A percentile compares a stretch with the other conserved stretches of the same genome.
These are phyloP conservation scores for Cyprinodon variegatus DNA, from an alignment of 2,113 vertebrate genomes.

Conservation along the genomic window DNA sequence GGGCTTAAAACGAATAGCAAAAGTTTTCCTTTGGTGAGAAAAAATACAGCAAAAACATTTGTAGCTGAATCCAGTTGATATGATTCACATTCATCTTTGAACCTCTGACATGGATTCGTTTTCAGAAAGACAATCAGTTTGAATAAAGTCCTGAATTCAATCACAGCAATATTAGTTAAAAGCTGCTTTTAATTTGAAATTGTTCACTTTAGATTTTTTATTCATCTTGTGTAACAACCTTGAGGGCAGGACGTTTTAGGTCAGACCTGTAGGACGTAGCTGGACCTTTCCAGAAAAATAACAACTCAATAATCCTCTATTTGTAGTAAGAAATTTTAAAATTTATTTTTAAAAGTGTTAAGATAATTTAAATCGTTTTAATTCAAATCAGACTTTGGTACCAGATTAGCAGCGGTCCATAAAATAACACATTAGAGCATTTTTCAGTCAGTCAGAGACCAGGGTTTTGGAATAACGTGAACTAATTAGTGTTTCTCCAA, in stretches of 20 bases:
- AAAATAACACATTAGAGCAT: not conserved
- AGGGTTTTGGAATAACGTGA: not conserved
- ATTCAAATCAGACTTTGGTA: not conserved
- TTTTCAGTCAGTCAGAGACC: not conserved
- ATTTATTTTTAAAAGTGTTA: no score
- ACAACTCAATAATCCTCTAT: not conserved
- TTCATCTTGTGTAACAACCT: not conserved
- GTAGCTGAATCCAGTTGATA: constrained; percentile 3
- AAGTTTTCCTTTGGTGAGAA: not conserved
- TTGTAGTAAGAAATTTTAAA: no score
- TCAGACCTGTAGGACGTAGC: not conserved
- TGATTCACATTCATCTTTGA: not conserved
- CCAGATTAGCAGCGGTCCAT: not conserved
- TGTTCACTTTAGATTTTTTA: not conserved
- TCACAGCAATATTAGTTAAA: not conserved
- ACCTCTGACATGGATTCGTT: not conserved
- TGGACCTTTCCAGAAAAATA: not conserved
- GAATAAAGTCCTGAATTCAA: not conserved
- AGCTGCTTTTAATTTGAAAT: not conserved
- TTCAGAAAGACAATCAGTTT: not conserved
- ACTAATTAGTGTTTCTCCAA: not conserved
- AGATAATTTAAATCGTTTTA: not conserved
- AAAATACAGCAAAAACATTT: constrained; percentile 8
- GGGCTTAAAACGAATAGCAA: constrained; percentile 7
- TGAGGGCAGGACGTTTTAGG: no score